Percentiles rank a stretch among this genome's conserved stretches.
phyloP scores from a whole-genome alignment of 2,888 invertebrate species.

The Petrolisthes cinctipes region DNA sequence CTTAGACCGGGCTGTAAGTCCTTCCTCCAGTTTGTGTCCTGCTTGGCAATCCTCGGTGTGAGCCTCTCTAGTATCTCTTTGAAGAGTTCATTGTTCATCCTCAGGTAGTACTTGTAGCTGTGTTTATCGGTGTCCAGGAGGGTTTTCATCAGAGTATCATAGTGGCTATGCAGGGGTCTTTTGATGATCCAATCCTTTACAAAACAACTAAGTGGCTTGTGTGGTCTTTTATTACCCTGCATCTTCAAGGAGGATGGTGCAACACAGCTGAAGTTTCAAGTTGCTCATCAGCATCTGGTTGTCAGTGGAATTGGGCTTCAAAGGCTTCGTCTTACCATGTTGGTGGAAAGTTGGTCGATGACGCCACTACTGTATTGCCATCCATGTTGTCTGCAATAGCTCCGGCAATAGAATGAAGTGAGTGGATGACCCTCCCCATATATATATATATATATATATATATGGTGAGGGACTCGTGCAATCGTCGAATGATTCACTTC shows the following conservation, averaged over 20 bases:
- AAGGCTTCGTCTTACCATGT: neutral
- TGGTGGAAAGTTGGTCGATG: too few relatives aligned
- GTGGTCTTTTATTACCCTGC: too few relatives aligned
- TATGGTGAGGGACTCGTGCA: neutral
- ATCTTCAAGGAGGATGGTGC: neutral
- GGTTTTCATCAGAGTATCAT: neutral
- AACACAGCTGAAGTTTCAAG: neutral
- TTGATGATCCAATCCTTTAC: neutral
- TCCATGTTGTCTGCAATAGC: neutral
- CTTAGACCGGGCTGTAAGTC: neutral
- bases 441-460: neutral
- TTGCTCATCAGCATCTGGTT: neutral
- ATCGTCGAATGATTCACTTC: neutral
- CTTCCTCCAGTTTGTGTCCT: slow-evolving; percentile 14
- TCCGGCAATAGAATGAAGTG: neutral
- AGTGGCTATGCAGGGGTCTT: neutral
- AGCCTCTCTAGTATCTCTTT: slow-evolving; percentile 9
- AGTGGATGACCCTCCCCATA: neutral
- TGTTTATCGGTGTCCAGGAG: neutral
- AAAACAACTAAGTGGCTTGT: neutral
- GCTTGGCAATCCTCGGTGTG: slow-evolving; percentile 19
- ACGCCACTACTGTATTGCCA: too few relatives aligned
- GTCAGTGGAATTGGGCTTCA: slow-evolving; percentile 1
- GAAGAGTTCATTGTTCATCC: neutral
- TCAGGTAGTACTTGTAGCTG: neutral